Evolutionary conservation across 2,113 vertebrate species (phyloP), one percentile per base, ranked within the genome.

Genomic region (Solea solea): DNA sequence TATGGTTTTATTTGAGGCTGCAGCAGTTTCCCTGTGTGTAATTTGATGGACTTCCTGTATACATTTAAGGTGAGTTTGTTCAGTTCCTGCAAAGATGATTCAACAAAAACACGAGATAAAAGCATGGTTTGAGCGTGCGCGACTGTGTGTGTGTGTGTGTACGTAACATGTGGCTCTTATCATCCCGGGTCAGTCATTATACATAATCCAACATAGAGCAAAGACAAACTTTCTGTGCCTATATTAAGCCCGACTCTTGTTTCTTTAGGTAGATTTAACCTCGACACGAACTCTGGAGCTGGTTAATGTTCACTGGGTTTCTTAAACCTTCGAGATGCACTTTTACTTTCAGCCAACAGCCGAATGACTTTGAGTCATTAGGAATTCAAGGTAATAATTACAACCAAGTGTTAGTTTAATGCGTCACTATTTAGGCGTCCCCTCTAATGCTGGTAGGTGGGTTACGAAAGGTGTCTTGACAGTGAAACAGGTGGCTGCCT

Each of bases 41-140:
- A 14, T 51, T 74, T 64, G 51, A 92, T 93, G 91, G 91, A 92
- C 52, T 92, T 74, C 75, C 84, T 90, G 39, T 88, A 79, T 59
- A 48, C 25, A 1, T 51, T 53, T 25, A 80, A 89, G 90, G 92
- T 93, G 83, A 92, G 91, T 89, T 70, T 81, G 71, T 59, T 14
- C 9, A 27, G 44, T 64, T 77, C 0, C 3, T 49, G n/a, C 56
- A 14, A 8, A 10, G 64, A 71, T 9, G 21, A 48, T 49, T 73
- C 14, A 12, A 6, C 7, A 12, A 21, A 21, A 50, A 62, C 39
- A 21, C 2, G 2, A 27, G 48, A 63, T 25, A 21, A n/a, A 57
- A 61, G 8, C 52, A 9, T 41, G n/a, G 11, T 49, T 41, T 16
- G 15, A 10, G 27, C 15, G 5, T 8, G 44, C 13, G 45, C 39